Evolutionary conservation across 2,888 invertebrate species (phyloP).

Genomic region (Pseudeuparius sepicola): DNA sequence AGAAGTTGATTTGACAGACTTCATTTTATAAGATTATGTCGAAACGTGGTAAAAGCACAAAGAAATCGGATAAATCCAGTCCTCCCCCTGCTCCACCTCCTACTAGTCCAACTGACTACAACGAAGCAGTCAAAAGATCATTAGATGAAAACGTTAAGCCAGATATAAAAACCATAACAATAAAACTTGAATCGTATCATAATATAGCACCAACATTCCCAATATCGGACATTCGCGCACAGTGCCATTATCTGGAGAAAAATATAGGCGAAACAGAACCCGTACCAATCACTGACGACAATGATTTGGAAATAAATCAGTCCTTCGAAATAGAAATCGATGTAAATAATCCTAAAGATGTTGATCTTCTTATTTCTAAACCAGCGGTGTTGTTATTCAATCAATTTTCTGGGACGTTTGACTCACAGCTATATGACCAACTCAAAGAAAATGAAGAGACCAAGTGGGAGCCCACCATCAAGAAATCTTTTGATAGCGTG

Average conservation of each 20-base stretch:
- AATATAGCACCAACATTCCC: conserved; percentile 22
- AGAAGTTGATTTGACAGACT: too few relatives aligned
- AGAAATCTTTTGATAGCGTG: conserved; percentile 24
- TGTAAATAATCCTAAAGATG: conserved; percentile 18
- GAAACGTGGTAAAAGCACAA: too few relatives aligned
- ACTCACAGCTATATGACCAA: conserved; percentile 23
- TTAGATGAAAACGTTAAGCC: conserved; percentile 1
- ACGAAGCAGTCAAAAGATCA: conserved; percentile 2
- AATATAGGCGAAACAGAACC: conserved; percentile 25
- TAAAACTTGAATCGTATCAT: conserved; percentile 16
- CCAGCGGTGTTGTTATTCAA: conserved; percentile 26
- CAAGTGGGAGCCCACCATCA: background rate
- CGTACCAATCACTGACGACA: conserved; percentile 23
- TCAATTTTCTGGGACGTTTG: conserved; percentile 26
- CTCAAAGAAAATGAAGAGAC: conserved; percentile 18
- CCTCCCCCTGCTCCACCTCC: too few relatives aligned
- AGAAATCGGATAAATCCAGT: too few relatives aligned
- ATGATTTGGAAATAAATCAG: conserved; percentile 20
- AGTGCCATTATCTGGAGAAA: conserved; percentile 23
- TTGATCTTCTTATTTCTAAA: conserved; percentile 23
- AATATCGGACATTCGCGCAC: conserved; percentile 26
- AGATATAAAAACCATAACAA: conserved; percentile 17
- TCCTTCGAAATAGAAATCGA: conserved; percentile 22
- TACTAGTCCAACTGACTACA: too few relatives aligned
- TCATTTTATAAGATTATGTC: too few relatives aligned